Conservation (phyloP, 1,140 invertebrate genomes). For the Drosophila truncata region DNA sequence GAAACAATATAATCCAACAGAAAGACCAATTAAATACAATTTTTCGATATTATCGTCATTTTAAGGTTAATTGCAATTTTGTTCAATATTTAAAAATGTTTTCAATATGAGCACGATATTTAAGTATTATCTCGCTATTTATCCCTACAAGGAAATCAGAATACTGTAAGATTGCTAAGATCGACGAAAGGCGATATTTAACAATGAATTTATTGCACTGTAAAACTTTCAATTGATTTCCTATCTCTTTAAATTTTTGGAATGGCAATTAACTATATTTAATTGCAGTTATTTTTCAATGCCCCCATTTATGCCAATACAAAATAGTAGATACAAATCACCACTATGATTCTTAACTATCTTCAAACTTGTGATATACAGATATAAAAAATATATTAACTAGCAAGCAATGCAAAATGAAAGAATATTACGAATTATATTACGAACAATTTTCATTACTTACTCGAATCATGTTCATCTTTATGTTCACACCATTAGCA, state of each 20-base stretch:
- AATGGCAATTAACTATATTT: conserved; percentile 12
- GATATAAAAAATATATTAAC: conserved; percentile 46
- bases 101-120: not conserved
- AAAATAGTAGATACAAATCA: conserved; percentile 62
- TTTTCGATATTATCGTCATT: not conserved
- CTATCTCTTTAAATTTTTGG: not conserved
- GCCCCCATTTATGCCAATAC: conserved; percentile 58
- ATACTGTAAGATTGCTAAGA: not conserved
- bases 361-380: conserved; percentile 82
- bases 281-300: conserved; percentile 9
- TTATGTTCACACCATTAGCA: conserved; percentile 3
- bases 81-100: not conserved
- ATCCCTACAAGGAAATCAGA: not conserved
- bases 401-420: conserved; percentile 25
- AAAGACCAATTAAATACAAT: not conserved
- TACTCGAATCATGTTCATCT: conserved; percentile 1
- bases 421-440: conserved; percentile 4
- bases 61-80: not conserved
- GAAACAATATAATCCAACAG: not conserved
- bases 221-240: not conserved
- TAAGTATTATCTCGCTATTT: not conserved
- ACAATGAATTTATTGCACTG: not conserved
- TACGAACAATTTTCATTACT: conserved; percentile 17
- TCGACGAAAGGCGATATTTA: not conserved
- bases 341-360: conserved; percentile 65